Evolutionary conservation across 2,797 vertebrate species (phyloP).

Genomic region (Dryobates pubescens): DNA sequence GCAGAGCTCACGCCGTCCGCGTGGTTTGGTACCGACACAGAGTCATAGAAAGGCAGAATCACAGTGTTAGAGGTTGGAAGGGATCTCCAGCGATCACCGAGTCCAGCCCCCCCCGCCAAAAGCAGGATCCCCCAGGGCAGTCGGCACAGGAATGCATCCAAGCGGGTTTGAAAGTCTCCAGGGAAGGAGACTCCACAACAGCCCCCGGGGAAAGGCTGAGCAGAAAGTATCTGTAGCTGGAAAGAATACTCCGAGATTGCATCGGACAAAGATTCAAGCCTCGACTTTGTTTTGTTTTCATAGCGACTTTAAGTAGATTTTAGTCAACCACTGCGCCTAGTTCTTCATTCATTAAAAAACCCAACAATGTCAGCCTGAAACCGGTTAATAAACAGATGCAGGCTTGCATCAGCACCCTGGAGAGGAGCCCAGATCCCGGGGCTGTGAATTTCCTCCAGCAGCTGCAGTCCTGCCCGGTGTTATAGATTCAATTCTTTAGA

Average conservation of each 20-base stretch:
- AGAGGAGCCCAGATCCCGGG: background rate
- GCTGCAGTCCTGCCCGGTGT: background rate
- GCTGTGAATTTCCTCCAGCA: background rate
- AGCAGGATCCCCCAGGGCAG: too few relatives aligned
- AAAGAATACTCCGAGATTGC: background rate
- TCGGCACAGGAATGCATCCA: too few relatives aligned
- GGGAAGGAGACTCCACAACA: too few relatives aligned
- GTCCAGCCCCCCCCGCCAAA: too few relatives aligned
- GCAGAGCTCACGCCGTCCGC: fast-evolving
- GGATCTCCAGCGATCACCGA: too few relatives aligned
- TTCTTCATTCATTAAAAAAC: background rate
- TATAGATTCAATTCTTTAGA: background rate
- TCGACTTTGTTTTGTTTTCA: background rate
- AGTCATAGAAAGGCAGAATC: background rate
- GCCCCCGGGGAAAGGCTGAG: too few relatives aligned
- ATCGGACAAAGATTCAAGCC: background rate
- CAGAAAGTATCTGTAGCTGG: fast-evolving
- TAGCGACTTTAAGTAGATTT: background rate
- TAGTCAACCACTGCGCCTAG: background rate
- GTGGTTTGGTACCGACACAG: background rate
- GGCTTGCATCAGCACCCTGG: background rate
- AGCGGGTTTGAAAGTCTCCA: too few relatives aligned
- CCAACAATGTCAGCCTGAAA: background rate
- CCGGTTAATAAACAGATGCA: background rate
- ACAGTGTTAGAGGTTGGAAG: too few relatives aligned